phyloP scores from a whole-genome alignment of 2,797 vertebrate species.

The Poecilia velifera region DNA sequence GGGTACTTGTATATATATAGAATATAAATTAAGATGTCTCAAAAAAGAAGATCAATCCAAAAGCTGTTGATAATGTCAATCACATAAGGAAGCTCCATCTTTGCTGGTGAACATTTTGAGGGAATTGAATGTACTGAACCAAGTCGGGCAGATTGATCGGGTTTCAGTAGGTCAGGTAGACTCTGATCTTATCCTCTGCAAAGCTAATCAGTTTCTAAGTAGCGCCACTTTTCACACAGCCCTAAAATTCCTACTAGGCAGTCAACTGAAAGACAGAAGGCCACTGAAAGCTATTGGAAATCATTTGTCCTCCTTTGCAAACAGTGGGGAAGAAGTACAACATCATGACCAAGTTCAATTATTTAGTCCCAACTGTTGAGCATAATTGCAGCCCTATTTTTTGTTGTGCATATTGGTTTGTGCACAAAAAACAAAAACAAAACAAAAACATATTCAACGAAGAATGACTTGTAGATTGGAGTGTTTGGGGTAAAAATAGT shows the following conservation, averaged over 20 bases:
- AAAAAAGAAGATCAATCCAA: not conserved
- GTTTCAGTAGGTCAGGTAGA: slow-evolving; percentile 44
- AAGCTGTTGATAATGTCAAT: not conserved
- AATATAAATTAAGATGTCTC: not conserved
- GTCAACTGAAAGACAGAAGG: slow-evolving; percentile 43
- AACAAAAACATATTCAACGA: not conserved
- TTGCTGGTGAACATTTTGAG: not conserved
- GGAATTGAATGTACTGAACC: not conserved
- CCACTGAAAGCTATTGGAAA: slow-evolving; percentile 58
- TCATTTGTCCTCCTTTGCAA: slow-evolving; percentile 62
- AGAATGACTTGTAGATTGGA: not conserved
- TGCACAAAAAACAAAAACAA: not conserved
- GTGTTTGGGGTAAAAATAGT: slow-evolving; percentile 3
- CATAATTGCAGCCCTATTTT: not conserved
- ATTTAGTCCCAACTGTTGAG: slow-evolving; percentile 10
- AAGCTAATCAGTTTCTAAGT: slow-evolving; percentile 48
- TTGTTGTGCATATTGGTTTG: not conserved
- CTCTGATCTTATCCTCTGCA: slow-evolving; percentile 52
- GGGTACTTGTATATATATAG: not conserved
- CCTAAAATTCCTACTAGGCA: slow-evolving; percentile 43
- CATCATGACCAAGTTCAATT: slow-evolving; percentile 15
- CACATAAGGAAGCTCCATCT: not conserved
- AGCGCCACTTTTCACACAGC: slow-evolving; percentile 15
- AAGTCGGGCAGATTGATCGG: slow-evolving; percentile 50
- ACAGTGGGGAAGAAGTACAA: slow-evolving; percentile 12